Evolutionary conservation across 2,888 invertebrate species (phyloP).

Genomic region (Yponomeuta malinellus): DNA sequence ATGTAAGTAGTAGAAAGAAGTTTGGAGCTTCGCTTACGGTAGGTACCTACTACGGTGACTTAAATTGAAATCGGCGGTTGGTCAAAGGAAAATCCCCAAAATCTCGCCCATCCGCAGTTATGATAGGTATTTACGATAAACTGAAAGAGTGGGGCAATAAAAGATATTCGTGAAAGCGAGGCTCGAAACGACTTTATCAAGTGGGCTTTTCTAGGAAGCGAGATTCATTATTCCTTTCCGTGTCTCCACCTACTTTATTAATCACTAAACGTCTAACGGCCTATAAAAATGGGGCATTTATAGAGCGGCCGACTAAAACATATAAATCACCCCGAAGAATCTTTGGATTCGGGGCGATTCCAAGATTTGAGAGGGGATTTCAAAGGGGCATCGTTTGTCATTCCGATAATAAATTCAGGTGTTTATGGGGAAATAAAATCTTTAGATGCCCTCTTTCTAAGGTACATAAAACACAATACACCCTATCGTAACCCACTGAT

Average conservation of each 20-base stretch:
- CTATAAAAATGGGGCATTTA: slow-evolving; percentile 68
- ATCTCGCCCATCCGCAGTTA: neutral
- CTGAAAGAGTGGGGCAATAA: neutral
- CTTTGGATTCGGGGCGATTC: slow-evolving; percentile 41
- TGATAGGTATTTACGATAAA: neutral
- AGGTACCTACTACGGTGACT: too few species aligned
- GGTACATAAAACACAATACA: too few species aligned
- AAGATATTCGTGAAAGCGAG: neutral
- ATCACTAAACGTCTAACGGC: slow-evolving; percentile 68
- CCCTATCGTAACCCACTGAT: too few species aligned
- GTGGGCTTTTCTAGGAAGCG: slow-evolving; percentile 51
- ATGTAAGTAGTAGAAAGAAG: neutral
- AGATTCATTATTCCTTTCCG: slow-evolving; percentile 56
- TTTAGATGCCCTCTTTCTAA: slow-evolving; percentile 23
- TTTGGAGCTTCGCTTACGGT: too few species aligned
- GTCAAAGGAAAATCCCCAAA: too few species aligned
- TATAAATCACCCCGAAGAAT: slow-evolving; percentile 65
- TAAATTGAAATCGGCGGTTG: too few species aligned
- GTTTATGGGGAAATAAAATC: slow-evolving; percentile 59
- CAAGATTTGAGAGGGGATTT: slow-evolving; percentile 67
- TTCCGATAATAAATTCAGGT: slow-evolving; percentile 60
- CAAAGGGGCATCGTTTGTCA: slow-evolving; percentile 67
- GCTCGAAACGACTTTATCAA: neutral
- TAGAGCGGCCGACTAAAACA: slow-evolving; percentile 63
- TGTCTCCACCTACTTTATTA: slow-evolving; percentile 67